phyloP scores from a whole-genome alignment of 2,888 invertebrate genomes.

The Tetheella fluctuosa region DNA sequence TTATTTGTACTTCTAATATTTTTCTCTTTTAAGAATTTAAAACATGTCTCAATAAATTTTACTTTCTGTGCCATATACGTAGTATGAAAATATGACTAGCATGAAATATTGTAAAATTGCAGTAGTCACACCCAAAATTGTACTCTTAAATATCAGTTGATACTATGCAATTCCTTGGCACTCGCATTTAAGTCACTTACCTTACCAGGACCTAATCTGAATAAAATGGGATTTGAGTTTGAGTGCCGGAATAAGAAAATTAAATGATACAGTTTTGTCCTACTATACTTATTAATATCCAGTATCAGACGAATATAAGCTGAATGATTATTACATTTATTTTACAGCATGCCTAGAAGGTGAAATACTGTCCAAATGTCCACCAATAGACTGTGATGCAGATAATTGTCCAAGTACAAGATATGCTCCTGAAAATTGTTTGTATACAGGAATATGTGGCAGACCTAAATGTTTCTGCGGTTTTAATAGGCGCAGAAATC shows the following conservation, averaged over 20 bases:
- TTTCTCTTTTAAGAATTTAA: too few relatives aligned
- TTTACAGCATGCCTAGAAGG: constrained; percentile 14
- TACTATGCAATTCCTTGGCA: neutral
- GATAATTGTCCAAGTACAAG: constrained; percentile 29
- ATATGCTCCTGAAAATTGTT: constrained; percentile 17
- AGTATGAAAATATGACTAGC: neutral
- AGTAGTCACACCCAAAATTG: constrained; percentile 8
- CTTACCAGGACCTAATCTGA: too few relatives aligned
- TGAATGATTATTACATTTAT: neutral
- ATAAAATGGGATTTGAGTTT: too few relatives aligned
- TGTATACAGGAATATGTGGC: neutral
- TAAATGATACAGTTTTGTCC: too few relatives aligned
- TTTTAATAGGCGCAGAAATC: constrained; percentile 19
- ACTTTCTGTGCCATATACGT: too few relatives aligned
- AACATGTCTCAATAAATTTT: too few relatives aligned
- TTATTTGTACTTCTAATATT: too few relatives aligned
- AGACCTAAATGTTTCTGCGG: constrained; percentile 17
- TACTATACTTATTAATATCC: too few relatives aligned
- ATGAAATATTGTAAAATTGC: constrained; percentile 4
- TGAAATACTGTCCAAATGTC: constrained; percentile 26
- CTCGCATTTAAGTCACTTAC: too few relatives aligned
- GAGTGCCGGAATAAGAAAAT: too few relatives aligned
- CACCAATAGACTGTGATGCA: constrained; percentile 26
- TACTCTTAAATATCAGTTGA: neutral
- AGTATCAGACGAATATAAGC: too few relatives aligned